Evolutionary conservation across 2,888 invertebrate species (phyloP), one percentile per base, ranked within the genome.

Genomic region (Notocelia uddmanniana): DNA sequence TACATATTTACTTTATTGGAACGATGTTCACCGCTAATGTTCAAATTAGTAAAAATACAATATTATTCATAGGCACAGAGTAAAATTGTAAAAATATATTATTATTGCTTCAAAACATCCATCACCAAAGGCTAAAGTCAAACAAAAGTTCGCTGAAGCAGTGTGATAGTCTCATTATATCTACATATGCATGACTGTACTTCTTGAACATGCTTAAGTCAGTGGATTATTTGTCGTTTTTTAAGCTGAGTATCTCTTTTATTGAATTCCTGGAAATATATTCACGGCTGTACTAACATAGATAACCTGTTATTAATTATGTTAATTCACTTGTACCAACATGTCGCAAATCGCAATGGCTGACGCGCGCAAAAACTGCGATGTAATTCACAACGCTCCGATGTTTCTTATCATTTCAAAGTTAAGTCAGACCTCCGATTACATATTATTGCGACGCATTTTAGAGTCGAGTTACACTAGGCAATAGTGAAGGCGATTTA

Each of bases 321-420:
- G 19, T 64, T 64, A 72, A 58, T 57, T 55, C 52, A 69, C 64
- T 80, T 74, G 76, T 78, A 76, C 81, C 82, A 81, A 80, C 50
- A 52, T 63, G 82, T 76, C 80, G 45, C 81, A 80, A 76, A 78
- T 68, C 76, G 64, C 63, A 72, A 74, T 60, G 50, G 63, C 62
- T 64, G 57, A 63, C 74, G 83, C 79, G 78, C 77, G 84, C 81
- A 90, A 89, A 90, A 90, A 87, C 83, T 79, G 75, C 76, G 80
- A 82, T 82, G 81, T 9, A 18, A 18, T 45, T 60, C 45, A 26
- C 45, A 19, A 50, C 10, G 18, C 10, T 11, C 19, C 19, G 41
- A 21, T n/a, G 41, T 15, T 11, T 6, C 21, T 19, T 10, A 34
- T 21, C 15, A 15, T 23, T n/a, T 41, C 59, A 41, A 59, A 11